Evolutionary conservation across 2,113 vertebrate genomes (phyloP).

Genomic region (Myrmecophaga tridactyla): DNA sequence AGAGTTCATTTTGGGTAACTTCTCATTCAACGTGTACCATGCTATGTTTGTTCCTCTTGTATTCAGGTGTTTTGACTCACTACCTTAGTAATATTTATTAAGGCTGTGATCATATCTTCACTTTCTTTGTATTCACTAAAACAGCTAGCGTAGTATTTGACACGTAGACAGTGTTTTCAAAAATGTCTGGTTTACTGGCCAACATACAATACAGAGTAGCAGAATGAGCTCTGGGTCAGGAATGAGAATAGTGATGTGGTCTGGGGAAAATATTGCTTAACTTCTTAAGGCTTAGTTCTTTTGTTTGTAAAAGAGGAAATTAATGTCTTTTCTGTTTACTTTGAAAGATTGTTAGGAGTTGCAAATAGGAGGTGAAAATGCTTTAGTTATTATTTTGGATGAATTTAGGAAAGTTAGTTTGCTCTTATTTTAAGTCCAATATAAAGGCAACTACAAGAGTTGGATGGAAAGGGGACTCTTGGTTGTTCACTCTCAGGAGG

Average conservation of each 20-base stretch:
- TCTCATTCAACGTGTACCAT: not conserved
- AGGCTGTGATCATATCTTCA: not conserved
- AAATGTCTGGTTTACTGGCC: not conserved
- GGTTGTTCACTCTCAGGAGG: not conserved
- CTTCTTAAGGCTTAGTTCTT: not conserved
- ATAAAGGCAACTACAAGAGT: not conserved
- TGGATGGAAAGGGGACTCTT: not conserved
- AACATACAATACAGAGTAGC: not conserved
- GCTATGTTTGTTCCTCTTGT: not conserved
- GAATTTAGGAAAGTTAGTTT: not conserved
- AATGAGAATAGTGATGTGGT: not conserved
- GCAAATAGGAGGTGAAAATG: not conserved
- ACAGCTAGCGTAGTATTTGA: not conserved
- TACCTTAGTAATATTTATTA: not conserved
- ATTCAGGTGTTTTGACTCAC: not conserved
- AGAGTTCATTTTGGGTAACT: not conserved
- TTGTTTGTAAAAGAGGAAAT: not conserved
- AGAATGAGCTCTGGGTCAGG: not conserved
- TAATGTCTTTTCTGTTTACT: not conserved
- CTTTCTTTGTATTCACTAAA: not conserved
- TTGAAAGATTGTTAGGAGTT: not conserved
- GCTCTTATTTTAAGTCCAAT: not conserved
- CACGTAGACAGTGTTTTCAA: not conserved
- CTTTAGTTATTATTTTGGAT: not conserved
- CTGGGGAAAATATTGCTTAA: not conserved